phyloP scores from a whole-genome alignment of 2,113 vertebrate genomes.

The Leucosticte australis region DNA sequence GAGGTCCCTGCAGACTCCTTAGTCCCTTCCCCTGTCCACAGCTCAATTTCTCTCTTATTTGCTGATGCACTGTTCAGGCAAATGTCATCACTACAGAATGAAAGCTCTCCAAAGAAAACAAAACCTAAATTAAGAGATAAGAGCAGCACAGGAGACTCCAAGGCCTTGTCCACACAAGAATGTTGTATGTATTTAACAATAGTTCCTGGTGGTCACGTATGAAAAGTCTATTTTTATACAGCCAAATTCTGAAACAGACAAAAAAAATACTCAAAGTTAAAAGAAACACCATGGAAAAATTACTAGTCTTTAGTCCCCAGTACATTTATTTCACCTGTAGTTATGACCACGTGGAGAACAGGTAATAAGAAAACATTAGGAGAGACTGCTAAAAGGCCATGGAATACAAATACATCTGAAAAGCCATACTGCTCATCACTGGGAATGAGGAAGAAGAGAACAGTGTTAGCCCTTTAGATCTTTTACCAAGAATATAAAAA shows the following conservation, averaged over 20 bases:
- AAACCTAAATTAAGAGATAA: background rate
- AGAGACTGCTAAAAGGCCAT: background rate
- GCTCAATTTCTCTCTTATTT: background rate
- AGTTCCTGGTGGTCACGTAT: background rate
- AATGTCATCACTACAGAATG: background rate
- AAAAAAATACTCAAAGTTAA: background rate
- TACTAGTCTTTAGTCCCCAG: background rate
- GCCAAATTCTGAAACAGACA: background rate
- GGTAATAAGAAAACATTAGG: background rate
- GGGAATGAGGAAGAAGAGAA: background rate
- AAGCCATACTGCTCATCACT: rapidly evolving
- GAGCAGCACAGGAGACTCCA: background rate
- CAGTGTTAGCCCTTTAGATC: background rate
- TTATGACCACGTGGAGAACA: background rate
- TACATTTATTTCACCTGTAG: background rate
- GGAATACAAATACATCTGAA: background rate
- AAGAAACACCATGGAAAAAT: background rate
- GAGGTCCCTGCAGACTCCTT: background rate
- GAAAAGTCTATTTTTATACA: background rate
- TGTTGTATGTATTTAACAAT: background rate
- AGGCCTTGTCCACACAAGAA: background rate
- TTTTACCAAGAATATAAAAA: background rate
- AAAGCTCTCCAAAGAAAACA: background rate
- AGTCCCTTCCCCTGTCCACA: background rate
- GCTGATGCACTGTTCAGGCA: background rate